Base-by-base conservation (phyloP, 2,113 vertebrate species). In the Podarcis muralis region DNA sequence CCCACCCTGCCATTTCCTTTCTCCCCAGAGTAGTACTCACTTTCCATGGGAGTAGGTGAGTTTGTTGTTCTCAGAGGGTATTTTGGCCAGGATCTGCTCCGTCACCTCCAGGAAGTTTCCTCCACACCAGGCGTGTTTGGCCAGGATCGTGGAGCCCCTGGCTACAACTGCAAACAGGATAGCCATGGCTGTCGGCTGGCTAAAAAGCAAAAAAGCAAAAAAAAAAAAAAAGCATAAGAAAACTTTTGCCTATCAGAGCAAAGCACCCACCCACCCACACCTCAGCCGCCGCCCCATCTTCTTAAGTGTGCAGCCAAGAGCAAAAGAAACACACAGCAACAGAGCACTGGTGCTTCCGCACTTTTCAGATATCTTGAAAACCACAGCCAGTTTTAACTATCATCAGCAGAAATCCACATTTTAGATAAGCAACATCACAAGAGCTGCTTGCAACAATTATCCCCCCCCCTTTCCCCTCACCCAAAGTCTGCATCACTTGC, bases 21-120 rank as follows among this genome's bases (percentile, higher is more conserved):
- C 83, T 88, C 74, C 90, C 88, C 32, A 35, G 5, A 90, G 27
- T 18, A 4, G 22, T 37, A 96, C 93, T 97, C 96, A 99, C 99
- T 94, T 99, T 95, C 98, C 98, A 74, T 99, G 99, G 16, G 99
- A 99, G 90, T 99, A 99, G 23, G 99, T 99, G 88, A 99, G 94
- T 62, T 99, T 99, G 97, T 99, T 99, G 95, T 99, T 99, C 94
- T 99, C 99, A 0, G 99, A 99, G 0, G 99, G 98, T 89, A 99
- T 99, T 93, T 99, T 99, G 3, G 98, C 98, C 94, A 99, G 96
- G 93, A 99, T 98, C 96, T 99, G 99, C 92, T 99, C 98, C 0
- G 98, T 99, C 93, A 99, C 99, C 94, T 99, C 99, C 95, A 99
- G 97, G 95, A 99, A 99, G 96, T 99, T 99, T 12, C 99, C 99